phyloP scores from a whole-genome alignment of 2,888 invertebrate species.

The Ophion obscuratus region DNA sequence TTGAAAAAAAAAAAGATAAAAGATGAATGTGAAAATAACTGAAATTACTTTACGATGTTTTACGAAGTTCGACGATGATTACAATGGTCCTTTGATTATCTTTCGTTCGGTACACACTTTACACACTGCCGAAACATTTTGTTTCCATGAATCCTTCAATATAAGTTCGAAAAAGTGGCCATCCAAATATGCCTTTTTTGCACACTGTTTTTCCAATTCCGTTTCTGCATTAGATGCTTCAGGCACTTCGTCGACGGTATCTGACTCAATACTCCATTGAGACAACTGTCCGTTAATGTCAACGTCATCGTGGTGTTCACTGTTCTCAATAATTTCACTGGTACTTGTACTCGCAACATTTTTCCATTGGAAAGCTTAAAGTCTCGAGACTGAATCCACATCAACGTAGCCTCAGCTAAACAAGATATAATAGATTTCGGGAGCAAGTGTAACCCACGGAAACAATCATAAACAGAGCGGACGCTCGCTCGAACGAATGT shows the following conservation, averaged over 20 bases:
- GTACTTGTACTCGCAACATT: too few relatives aligned
- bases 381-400: too few relatives aligned
- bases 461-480: too few relatives aligned
- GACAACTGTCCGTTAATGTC: slow-evolving; percentile 5
- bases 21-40: slow-evolving; percentile 11
- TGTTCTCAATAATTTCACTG: too few relatives aligned
- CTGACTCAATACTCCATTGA: slow-evolving; percentile 24
- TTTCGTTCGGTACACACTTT: slow-evolving; percentile 19
- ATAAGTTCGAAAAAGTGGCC: slow-evolving; percentile 18
- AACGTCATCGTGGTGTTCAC: too few relatives aligned
- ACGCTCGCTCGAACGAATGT: too few relatives aligned
- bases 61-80: slow-evolving; percentile 21
- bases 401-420: too few relatives aligned
- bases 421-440: too few relatives aligned
- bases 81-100: slow-evolving; percentile 14
- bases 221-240: slow-evolving; percentile 19
- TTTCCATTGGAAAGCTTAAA: too few relatives aligned
- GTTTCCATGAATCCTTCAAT: background rate
- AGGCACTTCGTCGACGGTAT: slow-evolving; percentile 9
- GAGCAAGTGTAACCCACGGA: too few relatives aligned
- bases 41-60: slow-evolving; percentile 21
- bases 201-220: slow-evolving; percentile 22
- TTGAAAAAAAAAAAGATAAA: slow-evolving; percentile 6
- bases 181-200: slow-evolving; percentile 21
- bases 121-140: slow-evolving; percentile 18